phyloP scores from a whole-genome alignment of 2,888 invertebrate genomes.

The Diarsia mendica region DNA sequence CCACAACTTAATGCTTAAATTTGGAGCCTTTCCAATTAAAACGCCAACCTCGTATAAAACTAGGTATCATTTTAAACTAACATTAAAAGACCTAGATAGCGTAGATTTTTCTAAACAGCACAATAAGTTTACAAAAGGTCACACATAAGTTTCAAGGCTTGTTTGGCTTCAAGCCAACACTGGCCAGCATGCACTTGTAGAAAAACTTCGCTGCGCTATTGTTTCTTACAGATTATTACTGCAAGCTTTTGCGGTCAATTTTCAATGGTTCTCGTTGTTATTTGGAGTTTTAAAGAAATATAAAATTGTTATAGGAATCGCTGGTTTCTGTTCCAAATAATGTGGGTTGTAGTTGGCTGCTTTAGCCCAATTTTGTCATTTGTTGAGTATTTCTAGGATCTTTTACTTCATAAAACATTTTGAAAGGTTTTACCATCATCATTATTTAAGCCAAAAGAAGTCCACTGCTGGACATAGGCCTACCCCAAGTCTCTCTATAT shows the following conservation, averaged over 20 bases:
- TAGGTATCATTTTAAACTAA: not conserved
- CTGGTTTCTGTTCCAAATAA: conserved; percentile 10
- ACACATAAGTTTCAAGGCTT: conserved; percentile 22
- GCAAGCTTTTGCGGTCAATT: conserved; percentile 28
- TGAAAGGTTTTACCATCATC: not conserved
- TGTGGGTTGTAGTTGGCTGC: not conserved
- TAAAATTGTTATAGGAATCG: not conserved
- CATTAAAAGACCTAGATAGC: conserved; percentile 1
- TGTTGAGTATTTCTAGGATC: not conserved
- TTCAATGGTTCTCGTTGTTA: conserved; percentile 8
- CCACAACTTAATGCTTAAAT: too few relatives aligned
- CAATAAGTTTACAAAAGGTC: conserved; percentile 49
- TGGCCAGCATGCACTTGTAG: conserved; percentile 29
- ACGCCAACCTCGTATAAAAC: not conserved
- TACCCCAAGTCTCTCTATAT: too few relatives aligned
- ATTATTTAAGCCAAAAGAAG: too few relatives aligned
- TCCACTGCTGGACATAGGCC: too few relatives aligned
- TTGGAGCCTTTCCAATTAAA: not conserved
- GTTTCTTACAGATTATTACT: conserved; percentile 40
- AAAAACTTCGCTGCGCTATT: conserved; percentile 39
- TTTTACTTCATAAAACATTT: not conserved
- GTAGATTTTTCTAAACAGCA: conserved; percentile 14
- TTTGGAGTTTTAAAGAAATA: conserved; percentile 1
- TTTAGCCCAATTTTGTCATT: not conserved
- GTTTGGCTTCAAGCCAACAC: conserved; percentile 54